Base-by-base conservation (phyloP, 2,797 vertebrate genomes). In the Champsocephalus esox region DNA sequence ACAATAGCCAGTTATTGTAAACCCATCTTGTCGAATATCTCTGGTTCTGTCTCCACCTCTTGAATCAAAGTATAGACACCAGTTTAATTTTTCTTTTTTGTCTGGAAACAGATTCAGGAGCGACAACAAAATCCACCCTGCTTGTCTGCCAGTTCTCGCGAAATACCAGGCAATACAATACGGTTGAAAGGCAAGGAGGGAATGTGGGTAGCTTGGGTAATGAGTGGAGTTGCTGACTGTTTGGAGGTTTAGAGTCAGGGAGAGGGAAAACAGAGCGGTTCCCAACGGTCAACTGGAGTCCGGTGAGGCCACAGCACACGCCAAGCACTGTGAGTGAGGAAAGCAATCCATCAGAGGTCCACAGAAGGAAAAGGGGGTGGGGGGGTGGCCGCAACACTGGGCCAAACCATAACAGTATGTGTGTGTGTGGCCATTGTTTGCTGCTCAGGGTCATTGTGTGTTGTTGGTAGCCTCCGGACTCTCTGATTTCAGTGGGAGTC, bases 361-460 rank as follows among this genome's bases (percentile, higher is more conserved):
- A 62, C 52, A 2, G 67, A 70, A 84, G 82, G 75, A 81, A 78
- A 70, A 59, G 71, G 10, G 4, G 46, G 44, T 5, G 44, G 21
- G 21, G 48, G 60, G 38, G 63, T 70, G 72, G 52, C 3, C 0
- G 38, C 62, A 82, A 75, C 75, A 62, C 66, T 60, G 70, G 79
- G 69, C 80, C 79, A 84, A 88, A 91, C 41, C 73, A 80, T 81
- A 91, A 91, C 89, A 90, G 86, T 82, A 70, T 84, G 83, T 84
- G 80, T 89, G 84, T 90, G 85, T 83, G 79, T 88, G 83, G 77
- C 85, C 91, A 94, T 93, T 93, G 92, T 93, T 91, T 87, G 80
- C 60, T 10, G 51, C 48, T 56, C 80, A 69, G 84, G 80, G 81
- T 87, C 84, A 90, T 89, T 92, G 88, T 90, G 61, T 75, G 82